Conservation (phyloP, 2,113 vertebrate species). For the Ardeotis arabs region DNA sequence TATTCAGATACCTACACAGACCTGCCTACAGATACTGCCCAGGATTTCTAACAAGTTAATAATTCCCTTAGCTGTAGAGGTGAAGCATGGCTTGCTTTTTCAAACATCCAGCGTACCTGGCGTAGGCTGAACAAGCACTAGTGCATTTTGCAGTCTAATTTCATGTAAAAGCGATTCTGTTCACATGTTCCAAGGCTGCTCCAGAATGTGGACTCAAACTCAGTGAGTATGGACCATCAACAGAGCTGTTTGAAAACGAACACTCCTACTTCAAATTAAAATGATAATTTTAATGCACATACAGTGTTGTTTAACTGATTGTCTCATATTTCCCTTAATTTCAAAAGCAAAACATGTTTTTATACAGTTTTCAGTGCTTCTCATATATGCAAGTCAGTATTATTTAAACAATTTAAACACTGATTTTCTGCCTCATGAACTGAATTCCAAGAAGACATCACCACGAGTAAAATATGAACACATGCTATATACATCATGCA, state of each 20-base stretch:
- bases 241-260: not conserved
- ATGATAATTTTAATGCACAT: not conserved
- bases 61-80: not conserved
- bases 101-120: not conserved
- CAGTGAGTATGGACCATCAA: not conserved
- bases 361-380: not conserved
- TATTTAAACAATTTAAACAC: not conserved
- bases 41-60: not conserved
- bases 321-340: not conserved
- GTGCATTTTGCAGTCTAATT: not conserved
- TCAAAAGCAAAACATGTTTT: not conserved
- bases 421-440: not conserved
- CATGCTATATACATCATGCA: not conserved
- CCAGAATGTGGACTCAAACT: not conserved
- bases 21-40: not conserved
- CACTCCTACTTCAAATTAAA: not conserved
- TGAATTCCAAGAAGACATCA: slow-evolving; percentile 6
- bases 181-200: not conserved
- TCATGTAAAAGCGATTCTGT: not conserved
- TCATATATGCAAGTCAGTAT: not conserved
- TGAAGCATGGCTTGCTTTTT: not conserved
- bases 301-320: not conserved
- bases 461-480: not conserved
- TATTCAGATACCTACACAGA: not conserved
- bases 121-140: not conserved